A percentile compares a stretch with the other conserved stretches of the same genome.
Conservation (phyloP, 2,113 vertebrate species). For the Perca flavescens region DNA sequence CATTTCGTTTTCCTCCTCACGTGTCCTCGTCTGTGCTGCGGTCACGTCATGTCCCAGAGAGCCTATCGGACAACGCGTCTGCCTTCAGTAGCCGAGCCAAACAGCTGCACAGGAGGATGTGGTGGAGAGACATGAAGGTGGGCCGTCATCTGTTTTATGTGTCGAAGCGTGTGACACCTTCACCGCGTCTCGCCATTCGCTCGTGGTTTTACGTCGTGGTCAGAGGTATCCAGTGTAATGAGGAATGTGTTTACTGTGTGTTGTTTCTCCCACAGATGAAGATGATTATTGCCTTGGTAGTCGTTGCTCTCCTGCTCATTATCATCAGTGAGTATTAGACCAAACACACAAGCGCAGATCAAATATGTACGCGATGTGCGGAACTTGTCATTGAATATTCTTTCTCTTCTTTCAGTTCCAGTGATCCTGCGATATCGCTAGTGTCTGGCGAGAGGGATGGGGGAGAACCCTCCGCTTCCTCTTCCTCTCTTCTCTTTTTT, state of each 20-base stretch:
- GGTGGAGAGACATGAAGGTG: slow-evolving; percentile 98
- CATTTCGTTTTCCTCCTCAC: not conserved
- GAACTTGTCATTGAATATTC: not conserved
- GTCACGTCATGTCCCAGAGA: slow-evolving; percentile 85
- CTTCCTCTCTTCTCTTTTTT: slow-evolving; percentile 28
- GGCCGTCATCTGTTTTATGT: slow-evolving; percentile 36
- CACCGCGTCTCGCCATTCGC: not conserved
- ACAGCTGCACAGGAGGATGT: slow-evolving; percentile 97
- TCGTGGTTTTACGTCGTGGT: not conserved
- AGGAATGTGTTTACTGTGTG: slow-evolving; percentile 3
- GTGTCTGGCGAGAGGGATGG: slow-evolving; percentile 53
- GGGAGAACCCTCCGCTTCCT: slow-evolving; percentile 33
- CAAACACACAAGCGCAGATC: not conserved
- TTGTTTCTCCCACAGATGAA: slow-evolving; percentile 89
- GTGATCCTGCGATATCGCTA: slow-evolving; percentile 85
- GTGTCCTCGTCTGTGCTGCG: slow-evolving; percentile 52
- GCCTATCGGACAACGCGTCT: slow-evolving; percentile 96
- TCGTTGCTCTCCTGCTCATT: slow-evolving; percentile 89
- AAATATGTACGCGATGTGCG: not conserved
- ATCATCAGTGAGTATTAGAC: slow-evolving; percentile 92
- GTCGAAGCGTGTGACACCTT: not conserved
- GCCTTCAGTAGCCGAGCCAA: slow-evolving; percentile 99
- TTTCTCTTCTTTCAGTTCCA: slow-evolving; percentile 75
- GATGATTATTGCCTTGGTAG: slow-evolving; percentile 90
- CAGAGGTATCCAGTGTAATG: not conserved